Evolutionary conservation across 2,797 vertebrate genomes (phyloP).

Genomic region (Centropyge bicolor): DNA sequence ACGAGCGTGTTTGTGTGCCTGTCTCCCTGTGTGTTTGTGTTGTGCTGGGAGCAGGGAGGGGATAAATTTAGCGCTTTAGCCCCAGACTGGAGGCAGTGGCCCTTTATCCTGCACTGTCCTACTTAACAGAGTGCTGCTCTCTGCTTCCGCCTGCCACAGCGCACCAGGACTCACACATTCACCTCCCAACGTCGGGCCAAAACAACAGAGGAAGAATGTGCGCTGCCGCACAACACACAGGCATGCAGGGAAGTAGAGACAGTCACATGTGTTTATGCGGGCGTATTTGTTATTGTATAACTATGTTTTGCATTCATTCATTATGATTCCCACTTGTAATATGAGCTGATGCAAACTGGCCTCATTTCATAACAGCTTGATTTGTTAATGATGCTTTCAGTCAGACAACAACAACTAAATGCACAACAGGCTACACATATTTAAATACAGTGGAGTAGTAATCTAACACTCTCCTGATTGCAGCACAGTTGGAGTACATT

Average conservation of each 20-base stretch:
- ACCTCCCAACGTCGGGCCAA: conserved; percentile 55
- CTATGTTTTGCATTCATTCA: conserved; percentile 36
- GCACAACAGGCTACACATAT: conserved; percentile 46
- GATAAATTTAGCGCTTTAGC: conserved; percentile 86
- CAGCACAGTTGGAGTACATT: conserved; percentile 36
- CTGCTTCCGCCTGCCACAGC: conserved; percentile 71
- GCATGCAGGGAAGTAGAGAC: conserved; percentile 40
- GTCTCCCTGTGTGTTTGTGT: conserved; percentile 72
- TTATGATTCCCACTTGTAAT: conserved; percentile 21
- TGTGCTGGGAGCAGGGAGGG: conserved; percentile 71
- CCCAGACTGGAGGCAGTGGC: conserved; percentile 88
- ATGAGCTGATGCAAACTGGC: conserved; percentile 40
- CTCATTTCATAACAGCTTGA: conserved; percentile 65
- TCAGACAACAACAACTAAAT: conserved; percentile 39
- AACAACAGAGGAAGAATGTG: conserved; percentile 60
- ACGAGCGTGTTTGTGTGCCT: conserved; percentile 58
- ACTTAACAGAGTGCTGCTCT: conserved; percentile 86
- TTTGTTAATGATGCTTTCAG: conserved; percentile 62
- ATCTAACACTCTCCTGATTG: conserved; percentile 59
- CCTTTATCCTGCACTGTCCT: conserved; percentile 92
- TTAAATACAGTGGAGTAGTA: conserved; percentile 44
- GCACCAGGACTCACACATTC: conserved; percentile 64
- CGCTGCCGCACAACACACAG: conserved; percentile 37
- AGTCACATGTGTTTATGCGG: conserved; percentile 16
- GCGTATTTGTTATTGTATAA: conserved; percentile 33